These are phyloP conservation scores for Trachelipus rathkii DNA, from an alignment of 1,140 invertebrate genomes.

Conservation along the genomic window DNA sequence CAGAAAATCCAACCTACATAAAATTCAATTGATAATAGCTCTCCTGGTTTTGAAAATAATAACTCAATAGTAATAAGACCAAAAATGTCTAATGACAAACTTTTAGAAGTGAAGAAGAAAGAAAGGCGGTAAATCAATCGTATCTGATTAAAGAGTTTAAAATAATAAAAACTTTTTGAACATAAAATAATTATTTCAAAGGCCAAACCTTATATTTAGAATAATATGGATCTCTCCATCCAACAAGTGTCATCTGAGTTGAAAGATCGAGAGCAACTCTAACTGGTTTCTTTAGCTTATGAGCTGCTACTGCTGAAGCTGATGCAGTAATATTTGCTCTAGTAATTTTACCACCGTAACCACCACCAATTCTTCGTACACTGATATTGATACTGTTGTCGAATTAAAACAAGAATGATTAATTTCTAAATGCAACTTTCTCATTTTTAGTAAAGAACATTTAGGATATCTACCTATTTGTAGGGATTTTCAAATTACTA, in stretches of 20 bases:
- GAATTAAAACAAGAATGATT: not conserved
- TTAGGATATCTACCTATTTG: slow-evolving; percentile 49
- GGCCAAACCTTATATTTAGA: slow-evolving; percentile 61
- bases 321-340: slow-evolving; percentile 42
- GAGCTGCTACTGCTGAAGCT: slow-evolving; percentile 44
- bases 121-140: not conserved
- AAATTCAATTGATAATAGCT: no score
- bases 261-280: slow-evolving; percentile 40
- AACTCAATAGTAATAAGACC: not conserved
- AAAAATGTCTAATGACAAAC: no score
- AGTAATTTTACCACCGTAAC: slow-evolving; percentile 50
- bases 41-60: no score
- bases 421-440: no score
- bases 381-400: slow-evolving; percentile 29
- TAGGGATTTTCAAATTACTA: slow-evolving; percentile 54
- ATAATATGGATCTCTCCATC: slow-evolving; percentile 59
- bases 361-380: slow-evolving; percentile 50
- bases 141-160: not conserved
- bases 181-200: not conserved
- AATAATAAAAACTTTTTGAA: not conserved
- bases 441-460: no score
- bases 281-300: slow-evolving; percentile 35
- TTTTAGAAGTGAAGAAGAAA: not conserved
- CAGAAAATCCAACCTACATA: slow-evolving; percentile 44
- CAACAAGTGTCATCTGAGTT: slow-evolving; percentile 62